Conservation (phyloP, 2,797 vertebrate genomes). For the Spinibarbus caldwelli region DNA sequence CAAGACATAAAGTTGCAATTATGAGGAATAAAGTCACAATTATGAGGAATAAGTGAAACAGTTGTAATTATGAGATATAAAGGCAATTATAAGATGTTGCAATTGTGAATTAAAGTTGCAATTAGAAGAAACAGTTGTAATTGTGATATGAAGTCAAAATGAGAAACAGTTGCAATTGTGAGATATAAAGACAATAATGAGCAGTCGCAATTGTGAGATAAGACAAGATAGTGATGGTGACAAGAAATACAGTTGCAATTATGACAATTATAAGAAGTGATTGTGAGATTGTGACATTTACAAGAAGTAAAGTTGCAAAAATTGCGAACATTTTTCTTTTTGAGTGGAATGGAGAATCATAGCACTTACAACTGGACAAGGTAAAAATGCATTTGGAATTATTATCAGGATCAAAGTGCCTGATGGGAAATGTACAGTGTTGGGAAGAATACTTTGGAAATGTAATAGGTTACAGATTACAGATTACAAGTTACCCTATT, state of each 20-base stretch:
- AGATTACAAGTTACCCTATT: too few relatives aligned
- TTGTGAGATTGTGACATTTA: too few relatives aligned
- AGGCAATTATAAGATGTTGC: neutral
- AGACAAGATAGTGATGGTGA: too few relatives aligned
- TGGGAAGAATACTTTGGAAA: too few relatives aligned
- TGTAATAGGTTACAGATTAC: too few relatives aligned
- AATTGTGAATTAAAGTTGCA: neutral
- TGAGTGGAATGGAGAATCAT: neutral
- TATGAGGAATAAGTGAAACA: too few relatives aligned
- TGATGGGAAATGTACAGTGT: neutral
- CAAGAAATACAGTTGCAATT: too few relatives aligned
- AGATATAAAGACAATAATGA: too few relatives aligned
- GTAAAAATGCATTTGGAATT: constrained; percentile 13
- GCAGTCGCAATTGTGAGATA: too few relatives aligned
- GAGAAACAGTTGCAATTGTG: neutral
- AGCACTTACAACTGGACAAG: constrained; percentile 28
- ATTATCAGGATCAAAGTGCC: neutral
- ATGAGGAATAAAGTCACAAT: neutral
- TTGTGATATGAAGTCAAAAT: neutral
- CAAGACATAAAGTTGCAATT: neutral
- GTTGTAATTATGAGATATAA: neutral
- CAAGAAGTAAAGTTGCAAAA: too few relatives aligned
- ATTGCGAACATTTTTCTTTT: too few relatives aligned
- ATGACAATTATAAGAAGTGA: too few relatives aligned
- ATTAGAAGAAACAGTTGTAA: neutral